phyloP scores from a whole-genome alignment of 2,888 invertebrate genomes.

The Lochmaea capreae region DNA sequence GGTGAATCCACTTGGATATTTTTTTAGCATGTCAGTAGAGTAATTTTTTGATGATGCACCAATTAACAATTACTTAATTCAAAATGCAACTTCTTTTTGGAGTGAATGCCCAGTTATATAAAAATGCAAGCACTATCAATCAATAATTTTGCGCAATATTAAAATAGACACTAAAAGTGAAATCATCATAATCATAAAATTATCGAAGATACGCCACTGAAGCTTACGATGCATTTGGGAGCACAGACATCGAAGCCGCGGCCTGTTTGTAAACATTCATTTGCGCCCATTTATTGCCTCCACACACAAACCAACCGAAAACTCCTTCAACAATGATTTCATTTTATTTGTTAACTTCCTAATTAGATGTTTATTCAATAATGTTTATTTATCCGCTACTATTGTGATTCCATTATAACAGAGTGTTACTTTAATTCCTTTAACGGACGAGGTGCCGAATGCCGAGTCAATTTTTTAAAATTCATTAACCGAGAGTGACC shows the following conservation, averaged over 20 bases:
- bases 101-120: no score
- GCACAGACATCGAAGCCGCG: conserved; percentile 24
- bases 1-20: no score
- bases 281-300: conserved; percentile 45
- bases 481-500: conserved; percentile 42
- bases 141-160: no score
- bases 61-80: no score
- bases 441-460: conserved; percentile 41
- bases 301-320: conserved; percentile 29
- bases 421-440: conserved; percentile 43
- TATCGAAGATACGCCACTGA: neutral
- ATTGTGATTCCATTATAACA: conserved; percentile 39
- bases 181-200: no score
- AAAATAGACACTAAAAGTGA: no score
- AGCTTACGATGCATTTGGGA: neutral
- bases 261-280: conserved; percentile 43
- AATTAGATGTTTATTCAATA: conserved; percentile 48
- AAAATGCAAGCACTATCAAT: no score
- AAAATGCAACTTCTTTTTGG: no score
- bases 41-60: no score
- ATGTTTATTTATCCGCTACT: conserved; percentile 39
- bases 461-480: conserved; percentile 42
- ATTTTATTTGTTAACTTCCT: conserved; percentile 48
- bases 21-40: no score
- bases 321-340: conserved; percentile 44